These are phyloP conservation scores for Mastomys natalensis DNA, from an alignment of 2,113 vertebrate species.

Conservation along the genomic window DNA sequence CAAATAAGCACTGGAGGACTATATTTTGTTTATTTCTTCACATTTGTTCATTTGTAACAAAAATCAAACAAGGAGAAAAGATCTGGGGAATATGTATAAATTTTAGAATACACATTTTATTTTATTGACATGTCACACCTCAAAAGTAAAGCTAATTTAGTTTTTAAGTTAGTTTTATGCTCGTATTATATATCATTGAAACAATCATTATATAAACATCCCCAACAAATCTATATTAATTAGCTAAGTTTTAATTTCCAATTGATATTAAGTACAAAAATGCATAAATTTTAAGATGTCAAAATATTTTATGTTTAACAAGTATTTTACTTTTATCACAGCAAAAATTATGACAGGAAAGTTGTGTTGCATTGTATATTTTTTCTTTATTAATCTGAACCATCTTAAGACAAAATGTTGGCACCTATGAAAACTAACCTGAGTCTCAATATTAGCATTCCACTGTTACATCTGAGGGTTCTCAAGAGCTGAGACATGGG, in stretches of 20 bases:
- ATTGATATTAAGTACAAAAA: not conserved
- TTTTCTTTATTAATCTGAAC: conserved; percentile 41
- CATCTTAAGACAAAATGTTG: conserved; percentile 58
- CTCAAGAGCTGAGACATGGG: conserved; percentile 54
- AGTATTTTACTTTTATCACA: conserved; percentile 9
- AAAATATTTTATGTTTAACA: conserved; percentile 45
- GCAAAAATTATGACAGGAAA: conserved; percentile 40
- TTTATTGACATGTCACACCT: not conserved
- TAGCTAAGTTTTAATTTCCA: conserved; percentile 38
- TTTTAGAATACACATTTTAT: not conserved
- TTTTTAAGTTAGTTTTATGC: not conserved
- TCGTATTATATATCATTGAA: not conserved
- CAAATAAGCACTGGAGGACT: not conserved
- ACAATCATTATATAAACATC: not conserved
- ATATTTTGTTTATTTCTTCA: not conserved
- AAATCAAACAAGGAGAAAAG: not conserved
- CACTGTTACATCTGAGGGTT: conserved; percentile 18
- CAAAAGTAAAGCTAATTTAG: not conserved
- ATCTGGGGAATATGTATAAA: not conserved
- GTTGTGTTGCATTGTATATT: not conserved
- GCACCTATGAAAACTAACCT: conserved; percentile 68
- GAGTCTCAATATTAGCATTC: conserved; percentile 81
- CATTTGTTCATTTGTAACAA: not conserved
- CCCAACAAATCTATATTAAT: conserved; percentile 12
- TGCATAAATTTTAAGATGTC: not conserved